Evolutionary conservation across 2,888 invertebrate species (phyloP), one percentile per base, ranked within the genome.

Genomic region (Scaptomyza caliginosa): DNA sequence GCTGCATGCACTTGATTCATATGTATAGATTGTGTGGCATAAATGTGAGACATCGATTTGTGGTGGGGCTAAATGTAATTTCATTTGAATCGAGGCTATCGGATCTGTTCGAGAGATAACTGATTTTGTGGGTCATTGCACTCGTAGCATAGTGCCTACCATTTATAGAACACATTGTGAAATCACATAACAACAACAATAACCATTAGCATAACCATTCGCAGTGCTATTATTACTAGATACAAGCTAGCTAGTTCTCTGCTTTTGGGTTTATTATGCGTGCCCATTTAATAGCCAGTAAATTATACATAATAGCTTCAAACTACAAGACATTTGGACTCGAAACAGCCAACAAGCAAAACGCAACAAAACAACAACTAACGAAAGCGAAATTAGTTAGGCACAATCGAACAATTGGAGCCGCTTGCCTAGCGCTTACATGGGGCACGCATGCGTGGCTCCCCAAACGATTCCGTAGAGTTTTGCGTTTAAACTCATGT

Each of bases 251-350:
- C 26, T 26, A 10, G 8, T 8, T 26, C 26, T 26, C 26, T 23
- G 21, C 23, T 19, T 45, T 73, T 34, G 38, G 46, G n/a, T n/a
- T 39, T 39, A 72, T 68, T 64, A 74, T 74, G 74, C 59, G 49
- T 56, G 36, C 38, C 45, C 67, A 70, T 74, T 78, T 78, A 77
- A 78, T 78, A 79, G 63, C 64, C 67, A 65, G 71, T 77, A 77
- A 78, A 77, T 77, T 77, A 78, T 78, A 71, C 65, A 78, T 77
- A 77, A 77, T 77, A 65, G 71, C 54, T 38, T 23, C 67, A 52
- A 74, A 72, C 76, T 60, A 71, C 59, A 58, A 71, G 63, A 56
- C 56, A 75, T 71, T 72, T 72, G 34, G 40, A 70, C 52, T 38
- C n/a, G 13, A 42, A 63, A 70, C 54, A 50, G 38, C 51, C 60